A percentile compares a stretch with the other conserved stretches of the same genome.
phyloP scores from a whole-genome alignment of 2,888 invertebrate genomes.

The Epistrophella euchroma region DNA sequence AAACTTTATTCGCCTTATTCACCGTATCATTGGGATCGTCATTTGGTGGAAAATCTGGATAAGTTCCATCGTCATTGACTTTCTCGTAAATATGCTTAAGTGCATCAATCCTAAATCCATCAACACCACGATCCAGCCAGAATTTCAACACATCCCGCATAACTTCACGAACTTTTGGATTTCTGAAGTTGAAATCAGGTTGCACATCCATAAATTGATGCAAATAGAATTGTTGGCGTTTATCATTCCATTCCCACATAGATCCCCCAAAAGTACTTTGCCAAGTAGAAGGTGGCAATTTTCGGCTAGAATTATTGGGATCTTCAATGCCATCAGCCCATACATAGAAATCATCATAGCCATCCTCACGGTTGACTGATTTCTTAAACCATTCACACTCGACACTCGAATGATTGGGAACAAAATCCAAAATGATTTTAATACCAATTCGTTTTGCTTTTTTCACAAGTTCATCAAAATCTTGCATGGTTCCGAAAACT shows the following conservation, averaged over 20 bases:
- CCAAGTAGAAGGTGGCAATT: slow-evolving; percentile 80
- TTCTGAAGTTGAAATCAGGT: slow-evolving; percentile 92
- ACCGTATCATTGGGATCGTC: slow-evolving; percentile 84
- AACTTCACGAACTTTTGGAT: slow-evolving; percentile 87
- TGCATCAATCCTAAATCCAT: slow-evolving; percentile 90
- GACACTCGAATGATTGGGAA: slow-evolving; percentile 91
- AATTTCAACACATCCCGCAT: slow-evolving; percentile 87
- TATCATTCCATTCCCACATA: slow-evolving; percentile 88
- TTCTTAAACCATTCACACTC: slow-evolving; percentile 93
- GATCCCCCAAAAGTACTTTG: slow-evolving; percentile 86
- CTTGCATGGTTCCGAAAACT: slow-evolving; percentile 87
- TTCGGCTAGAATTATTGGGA: slow-evolving; percentile 65
- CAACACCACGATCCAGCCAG: slow-evolving; percentile 91
- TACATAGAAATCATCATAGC: slow-evolving; percentile 90
- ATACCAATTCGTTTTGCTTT: slow-evolving; percentile 85
- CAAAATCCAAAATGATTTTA: slow-evolving; percentile 87
- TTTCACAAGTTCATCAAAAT: slow-evolving; percentile 87
- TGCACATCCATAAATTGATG: slow-evolving; percentile 87
- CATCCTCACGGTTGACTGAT: slow-evolving; percentile 86
- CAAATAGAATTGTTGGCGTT: slow-evolving; percentile 87
- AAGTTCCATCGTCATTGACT: slow-evolving; percentile 78
- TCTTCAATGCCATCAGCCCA: slow-evolving; percentile 87
- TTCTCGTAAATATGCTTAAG: slow-evolving; percentile 86
- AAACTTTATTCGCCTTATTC: slow-evolving; percentile 86
- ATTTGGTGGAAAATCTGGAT: slow-evolving; percentile 84